Conservation (phyloP, 2,797 vertebrate species). For the Alcedo quadribrachys region DNA sequence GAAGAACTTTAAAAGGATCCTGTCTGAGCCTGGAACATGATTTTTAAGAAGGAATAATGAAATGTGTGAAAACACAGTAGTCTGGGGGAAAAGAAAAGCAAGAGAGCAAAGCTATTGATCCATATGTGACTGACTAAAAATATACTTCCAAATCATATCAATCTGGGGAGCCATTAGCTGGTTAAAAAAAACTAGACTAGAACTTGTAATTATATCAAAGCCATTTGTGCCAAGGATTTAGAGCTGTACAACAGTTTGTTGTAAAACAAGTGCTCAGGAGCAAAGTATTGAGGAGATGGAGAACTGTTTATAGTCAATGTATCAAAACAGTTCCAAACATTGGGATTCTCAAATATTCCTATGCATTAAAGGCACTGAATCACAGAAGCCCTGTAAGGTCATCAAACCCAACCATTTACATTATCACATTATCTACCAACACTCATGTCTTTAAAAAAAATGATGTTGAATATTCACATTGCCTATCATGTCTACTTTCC, state of each 20-base stretch:
- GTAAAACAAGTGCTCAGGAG: constrained; percentile 8
- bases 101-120: neutral
- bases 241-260: neutral
- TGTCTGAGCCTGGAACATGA: neutral
- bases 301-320: neutral
- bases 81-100: neutral
- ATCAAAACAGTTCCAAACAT: neutral
- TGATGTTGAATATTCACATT: neutral
- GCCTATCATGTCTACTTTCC: neutral
- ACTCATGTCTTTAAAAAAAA: neutral
- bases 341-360: neutral
- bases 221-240: neutral
- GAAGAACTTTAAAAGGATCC: neutral
- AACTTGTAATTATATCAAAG: neutral
- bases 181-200: neutral
- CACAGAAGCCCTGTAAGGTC: no score
- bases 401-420: no score
- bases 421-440: neutral
- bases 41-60: neutral
- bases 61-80: neutral
- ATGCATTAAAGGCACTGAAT: neutral
- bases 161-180: neutral
- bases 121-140: constrained; percentile 9
- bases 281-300: neutral
- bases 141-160: neutral